Percentiles rank a stretch among this genome's conserved stretches.
These are phyloP conservation scores for Pedetes capensis DNA, from an alignment of 2,113 vertebrate species.

Conservation along the genomic window DNA sequence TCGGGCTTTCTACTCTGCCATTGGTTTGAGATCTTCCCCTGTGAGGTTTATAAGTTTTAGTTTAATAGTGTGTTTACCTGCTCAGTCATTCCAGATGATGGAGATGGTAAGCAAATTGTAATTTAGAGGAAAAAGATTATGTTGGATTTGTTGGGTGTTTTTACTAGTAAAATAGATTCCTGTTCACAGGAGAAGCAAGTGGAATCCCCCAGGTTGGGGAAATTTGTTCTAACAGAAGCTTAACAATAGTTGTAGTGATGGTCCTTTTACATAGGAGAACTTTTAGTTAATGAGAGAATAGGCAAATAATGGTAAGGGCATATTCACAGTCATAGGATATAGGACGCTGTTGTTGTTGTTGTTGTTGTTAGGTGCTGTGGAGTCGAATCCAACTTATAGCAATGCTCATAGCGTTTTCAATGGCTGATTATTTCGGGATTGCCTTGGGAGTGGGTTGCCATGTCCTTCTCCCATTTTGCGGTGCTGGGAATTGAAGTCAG, in stretches of 20 bases:
- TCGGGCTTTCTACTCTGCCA: not conserved
- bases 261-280: not conserved
- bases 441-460: too few relatives aligned
- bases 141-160: not conserved
- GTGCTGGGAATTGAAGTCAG: too few relatives aligned
- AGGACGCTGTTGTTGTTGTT: too few relatives aligned
- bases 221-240: not conserved
- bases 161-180: not conserved
- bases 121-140: not conserved
- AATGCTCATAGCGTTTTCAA: too few relatives aligned
- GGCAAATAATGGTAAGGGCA: not conserved
- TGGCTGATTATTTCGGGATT: too few relatives aligned
- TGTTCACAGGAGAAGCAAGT: not conserved
- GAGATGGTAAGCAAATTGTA: not conserved
- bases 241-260: not conserved
- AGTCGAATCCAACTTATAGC: too few relatives aligned
- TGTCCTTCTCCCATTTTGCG: too few relatives aligned
- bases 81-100: not conserved
- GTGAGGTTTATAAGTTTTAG: not conserved
- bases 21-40: not conserved
- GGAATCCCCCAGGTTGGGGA: not conserved
- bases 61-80: not conserved
- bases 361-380: too few relatives aligned
- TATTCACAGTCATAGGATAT: not conserved
- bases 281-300: not conserved